Conservation (phyloP, 2,113 vertebrate genomes). For the Menura novaehollandiae region DNA sequence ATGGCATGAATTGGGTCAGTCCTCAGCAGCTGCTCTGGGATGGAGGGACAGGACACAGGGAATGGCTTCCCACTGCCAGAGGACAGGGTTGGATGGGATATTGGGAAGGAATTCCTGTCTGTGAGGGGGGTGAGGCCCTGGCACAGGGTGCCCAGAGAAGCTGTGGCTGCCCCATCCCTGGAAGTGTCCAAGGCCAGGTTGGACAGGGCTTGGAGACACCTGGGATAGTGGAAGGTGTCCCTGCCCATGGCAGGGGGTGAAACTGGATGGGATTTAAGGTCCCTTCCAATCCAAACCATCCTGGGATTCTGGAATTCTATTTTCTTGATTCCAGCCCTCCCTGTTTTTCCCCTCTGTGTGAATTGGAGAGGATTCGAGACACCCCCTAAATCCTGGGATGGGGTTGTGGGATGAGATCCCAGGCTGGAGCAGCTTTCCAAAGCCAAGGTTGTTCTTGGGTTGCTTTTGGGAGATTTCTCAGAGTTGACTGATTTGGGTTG, state of each 20-base stretch:
- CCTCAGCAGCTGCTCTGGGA: not conserved
- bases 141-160: not conserved
- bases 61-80: not conserved
- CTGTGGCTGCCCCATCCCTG: not conserved
- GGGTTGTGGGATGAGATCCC: not conserved
- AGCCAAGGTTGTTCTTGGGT: not conserved
- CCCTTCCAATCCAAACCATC: not conserved
- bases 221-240: not conserved
- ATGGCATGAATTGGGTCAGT: not conserved
- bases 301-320: not conserved
- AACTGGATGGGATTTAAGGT: not conserved
- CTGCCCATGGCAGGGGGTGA: not conserved
- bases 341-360: accelerated
- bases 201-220: not conserved
- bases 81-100: not conserved
- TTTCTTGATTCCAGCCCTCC: not conserved
- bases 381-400: not conserved
- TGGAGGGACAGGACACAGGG: not conserved
- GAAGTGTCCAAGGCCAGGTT: not conserved
- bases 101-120: not conserved
- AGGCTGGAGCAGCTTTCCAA: not conserved
- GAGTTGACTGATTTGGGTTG: not conserved
- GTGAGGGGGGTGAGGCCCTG: not conserved
- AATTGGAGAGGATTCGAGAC: conserved; percentile 15
- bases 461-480: not conserved